Evolutionary conservation across 2,888 invertebrate species (phyloP), one percentile per base, ranked within the genome.

Genomic region (Ophioninae sp.): DNA sequence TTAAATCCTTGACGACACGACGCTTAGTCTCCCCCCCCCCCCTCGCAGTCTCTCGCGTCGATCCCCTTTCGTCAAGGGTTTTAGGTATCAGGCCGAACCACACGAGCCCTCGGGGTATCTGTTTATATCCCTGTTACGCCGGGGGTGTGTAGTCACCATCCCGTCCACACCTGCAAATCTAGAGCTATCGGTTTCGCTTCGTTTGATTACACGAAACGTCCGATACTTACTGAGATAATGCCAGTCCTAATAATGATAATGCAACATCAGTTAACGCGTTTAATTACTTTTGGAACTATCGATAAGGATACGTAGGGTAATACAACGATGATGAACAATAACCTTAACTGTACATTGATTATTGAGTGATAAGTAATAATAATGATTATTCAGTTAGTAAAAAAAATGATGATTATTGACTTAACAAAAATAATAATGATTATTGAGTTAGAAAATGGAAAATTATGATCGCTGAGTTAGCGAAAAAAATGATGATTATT

Each of bases 1-100:
- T 88, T 87, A 90, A 89, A 90, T 90, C 89, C 88, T 85, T 88
- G 86, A 88, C 89, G 88, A 90, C 85, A 87, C 89, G 88, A 86
- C 56, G 57, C 67, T 21, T n/a, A 39, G 64, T 64, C 72, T 13
- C 13, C 23, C 30, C 23, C 10, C 64, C 21, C 6, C 23, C 20
- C 44, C 41, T 30, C 30, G 1, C 3, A 30, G 41, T 37, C 56
- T 56, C 44, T 37, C 20, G 37, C 20, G 50, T 30, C 30, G 50
- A 62, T 44, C 0, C 37, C 20, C 61, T 44, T 30, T 44, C n/a
- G 7, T 23, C 78, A 70, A 79, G 65, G 84, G 69, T 72, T 80
- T 44, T 64, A 65, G 65, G 64, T 67, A 75, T 74, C 74, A 67
- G 80, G 83, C 80, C 86, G 78, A 86, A 85, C 85, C 81, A 68